Percentiles rank a stretch among this genome's conserved stretches.
These are phyloP conservation scores for Falco punctatus DNA, from an alignment of 2,113 vertebrate genomes.

Conservation along the genomic window DNA sequence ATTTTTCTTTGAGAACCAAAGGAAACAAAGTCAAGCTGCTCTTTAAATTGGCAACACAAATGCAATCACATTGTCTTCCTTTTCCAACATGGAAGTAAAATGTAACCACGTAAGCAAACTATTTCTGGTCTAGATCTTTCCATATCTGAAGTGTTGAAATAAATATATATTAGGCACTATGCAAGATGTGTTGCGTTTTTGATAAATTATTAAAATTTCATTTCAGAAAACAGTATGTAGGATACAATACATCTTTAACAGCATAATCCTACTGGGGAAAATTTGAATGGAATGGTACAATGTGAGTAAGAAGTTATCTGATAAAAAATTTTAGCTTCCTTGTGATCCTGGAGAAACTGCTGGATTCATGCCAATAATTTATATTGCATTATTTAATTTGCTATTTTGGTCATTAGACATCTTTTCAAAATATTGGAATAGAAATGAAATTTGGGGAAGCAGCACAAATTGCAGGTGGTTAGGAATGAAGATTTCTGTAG, in stretches of 20 bases:
- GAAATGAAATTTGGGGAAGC: neutral
- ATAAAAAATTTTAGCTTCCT: neutral
- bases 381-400: neutral
- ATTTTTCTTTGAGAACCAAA: neutral
- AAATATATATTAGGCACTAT: neutral
- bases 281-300: neutral
- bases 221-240: conserved; percentile 36
- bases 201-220: conserved; percentile 67
- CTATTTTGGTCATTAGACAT: neutral
- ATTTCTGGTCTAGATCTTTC: neutral
- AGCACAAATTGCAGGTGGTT: neutral
- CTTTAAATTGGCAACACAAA: conserved; percentile 29
- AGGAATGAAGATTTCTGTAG: neutral
- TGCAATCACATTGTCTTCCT: neutral
- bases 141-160: neutral
- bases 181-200: conserved; percentile 4
- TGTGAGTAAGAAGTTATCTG: neutral
- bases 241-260: neutral
- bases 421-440: neutral
- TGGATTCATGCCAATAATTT: neutral
- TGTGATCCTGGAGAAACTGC: neutral
- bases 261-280: neutral
- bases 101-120: neutral
- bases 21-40: conserved; percentile 7
- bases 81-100: conserved; percentile 1